Evolutionary conservation across 1,140 invertebrate species (phyloP), one percentile per base, ranked within the genome.

Genomic region (Coptotermes formosanus): DNA sequence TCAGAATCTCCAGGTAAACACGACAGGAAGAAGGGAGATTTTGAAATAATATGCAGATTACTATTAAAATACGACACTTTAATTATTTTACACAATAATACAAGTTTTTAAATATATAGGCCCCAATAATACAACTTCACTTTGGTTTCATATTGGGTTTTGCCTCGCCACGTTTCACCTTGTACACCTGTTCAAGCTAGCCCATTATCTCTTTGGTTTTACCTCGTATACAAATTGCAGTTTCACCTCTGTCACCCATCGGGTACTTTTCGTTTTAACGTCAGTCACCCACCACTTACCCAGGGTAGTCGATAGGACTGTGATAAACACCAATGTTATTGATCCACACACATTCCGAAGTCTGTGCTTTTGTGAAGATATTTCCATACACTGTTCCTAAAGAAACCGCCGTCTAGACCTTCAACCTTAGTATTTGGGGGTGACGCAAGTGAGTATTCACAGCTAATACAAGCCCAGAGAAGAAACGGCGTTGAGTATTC

Each of bases 61-160:
- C 64, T 75, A 75, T n/a, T 75, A 75, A 75, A 75, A 75, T 75
- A 75, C 64, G 64, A 75, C 64, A 75, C 64, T 75, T 75, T 75
- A 75, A 64, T 75, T 75, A 75, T 75, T 75, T 30, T 75, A 75
- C 64, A 75, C 64, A 75, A 75, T 75, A 75, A 75, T 75, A 75
- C 64, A 75, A n/a, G 12, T 75, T 16, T 64, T 75, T 75, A 25
- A 75, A 75, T 75, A 48, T 75, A 8, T 75, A 75, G 25, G 64
- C 64, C n/a, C n/a, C 64, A n/a, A 75, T 16, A 75, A 75, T n/a
- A n/a, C 8, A 64, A 75, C n/a, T 75, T 16, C 3, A 2, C 1
- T 75, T 75, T 75, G 25, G n/a, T 30, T 75, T 12, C 11, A 30
- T 75, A 30, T 75, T 75, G 59, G 64, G 64, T 30, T n/a, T 9